These are phyloP conservation scores for Heliconius himera DNA, from an alignment of 1,140 invertebrate genomes.

Conservation along the genomic window DNA sequence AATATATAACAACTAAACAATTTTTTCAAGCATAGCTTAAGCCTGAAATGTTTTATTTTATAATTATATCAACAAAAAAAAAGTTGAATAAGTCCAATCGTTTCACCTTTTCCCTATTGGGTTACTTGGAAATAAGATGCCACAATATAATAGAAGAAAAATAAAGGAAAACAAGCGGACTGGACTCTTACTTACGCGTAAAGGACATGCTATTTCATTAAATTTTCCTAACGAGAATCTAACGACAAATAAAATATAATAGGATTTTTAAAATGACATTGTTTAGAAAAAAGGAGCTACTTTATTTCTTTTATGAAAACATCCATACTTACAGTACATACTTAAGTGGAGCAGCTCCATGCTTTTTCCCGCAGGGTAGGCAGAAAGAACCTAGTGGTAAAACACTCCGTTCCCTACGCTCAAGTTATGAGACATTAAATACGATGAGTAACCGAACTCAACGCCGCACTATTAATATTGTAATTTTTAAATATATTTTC, in stretches of 20 bases:
- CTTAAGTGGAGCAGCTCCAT: background rate
- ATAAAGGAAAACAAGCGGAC: slow-evolving; percentile 29
- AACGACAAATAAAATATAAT: slow-evolving; percentile 17
- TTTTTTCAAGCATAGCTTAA: no score
- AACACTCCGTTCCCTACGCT: background rate
- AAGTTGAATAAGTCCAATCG: background rate
- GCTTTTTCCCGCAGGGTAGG: background rate
- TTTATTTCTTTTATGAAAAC: background rate
- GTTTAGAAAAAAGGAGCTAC: background rate
- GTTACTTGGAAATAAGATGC: background rate
- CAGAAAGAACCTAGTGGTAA: background rate
- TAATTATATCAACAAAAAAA: background rate
- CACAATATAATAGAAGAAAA: slow-evolving; percentile 33
- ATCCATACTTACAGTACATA: no score
- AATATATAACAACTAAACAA: no score
- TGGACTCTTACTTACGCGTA: slow-evolving; percentile 28
- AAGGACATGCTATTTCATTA: slow-evolving; percentile 29
- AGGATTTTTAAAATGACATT: background rate
- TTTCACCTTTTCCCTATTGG: background rate
- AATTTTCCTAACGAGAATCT: slow-evolving; percentile 26
- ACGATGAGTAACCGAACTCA: background rate
- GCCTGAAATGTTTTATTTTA: background rate
- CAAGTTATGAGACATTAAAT: background rate
- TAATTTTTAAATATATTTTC: background rate
- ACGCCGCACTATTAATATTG: no score